Conservation (phyloP, 2,797 vertebrate species). For the Hapalemur alaotrensis region DNA sequence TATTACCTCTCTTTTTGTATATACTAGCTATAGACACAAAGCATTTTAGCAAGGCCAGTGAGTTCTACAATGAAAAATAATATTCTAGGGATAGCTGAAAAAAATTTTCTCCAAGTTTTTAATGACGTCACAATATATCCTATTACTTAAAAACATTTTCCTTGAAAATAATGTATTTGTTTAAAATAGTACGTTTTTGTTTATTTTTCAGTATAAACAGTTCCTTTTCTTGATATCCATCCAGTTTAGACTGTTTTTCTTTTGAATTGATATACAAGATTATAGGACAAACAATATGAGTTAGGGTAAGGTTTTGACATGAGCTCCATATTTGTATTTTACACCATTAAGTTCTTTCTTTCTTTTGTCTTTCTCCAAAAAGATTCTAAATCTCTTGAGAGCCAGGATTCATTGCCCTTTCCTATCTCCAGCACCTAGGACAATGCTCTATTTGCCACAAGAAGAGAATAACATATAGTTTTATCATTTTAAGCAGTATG, state of each 20-base stretch:
- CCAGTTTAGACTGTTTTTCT: not conserved
- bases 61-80: not conserved
- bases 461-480: not conserved
- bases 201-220: not conserved
- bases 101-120: not conserved
- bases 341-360: not conserved
- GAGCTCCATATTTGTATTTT: not conserved
- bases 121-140: not conserved
- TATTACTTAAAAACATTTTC: not conserved
- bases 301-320: not conserved
- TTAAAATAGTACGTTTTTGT: slow-evolving; percentile 10
- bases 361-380: not conserved
- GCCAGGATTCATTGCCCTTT: not conserved
- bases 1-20: not conserved
- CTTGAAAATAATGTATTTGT: not conserved
- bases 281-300: not conserved
- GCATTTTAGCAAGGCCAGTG: not conserved
- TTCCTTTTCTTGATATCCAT: not conserved
- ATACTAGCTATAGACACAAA: not conserved
- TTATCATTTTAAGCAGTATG: not conserved
- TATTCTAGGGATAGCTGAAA: not conserved
- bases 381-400: not conserved
- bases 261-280: not conserved
- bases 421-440: not conserved
- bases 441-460: not conserved